Conservation (phyloP, 2,797 vertebrate species). For the Propithecus deckenii region DNA sequence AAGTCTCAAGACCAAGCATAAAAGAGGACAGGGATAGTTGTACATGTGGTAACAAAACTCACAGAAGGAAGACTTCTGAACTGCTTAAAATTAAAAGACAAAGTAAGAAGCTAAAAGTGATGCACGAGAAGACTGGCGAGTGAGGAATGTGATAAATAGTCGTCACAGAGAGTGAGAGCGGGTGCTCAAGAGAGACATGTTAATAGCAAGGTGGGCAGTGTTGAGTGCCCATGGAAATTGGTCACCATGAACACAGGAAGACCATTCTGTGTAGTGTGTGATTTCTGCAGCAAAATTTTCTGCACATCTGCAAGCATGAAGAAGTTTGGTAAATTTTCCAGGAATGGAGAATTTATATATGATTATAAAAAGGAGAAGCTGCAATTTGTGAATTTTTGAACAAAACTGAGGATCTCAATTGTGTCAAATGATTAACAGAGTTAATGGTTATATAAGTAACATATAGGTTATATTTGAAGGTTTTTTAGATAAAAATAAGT, state of each 20-base stretch:
- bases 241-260: background rate
- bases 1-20: background rate
- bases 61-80: background rate
- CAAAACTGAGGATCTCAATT: background rate
- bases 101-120: background rate
- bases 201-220: background rate
- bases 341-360: background rate
- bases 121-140: background rate
- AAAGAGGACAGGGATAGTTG: background rate
- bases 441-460: background rate
- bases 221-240: background rate
- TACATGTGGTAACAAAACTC: background rate
- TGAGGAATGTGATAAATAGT: background rate
- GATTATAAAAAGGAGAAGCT: background rate
- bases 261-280: background rate
- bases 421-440: background rate
- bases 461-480: background rate
- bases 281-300: background rate
- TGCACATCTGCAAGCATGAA: background rate
- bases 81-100: background rate
- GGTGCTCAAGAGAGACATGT: background rate
- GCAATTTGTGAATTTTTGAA: background rate
- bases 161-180: background rate
- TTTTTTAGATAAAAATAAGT: background rate
- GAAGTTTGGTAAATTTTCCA: background rate